Percentiles rank a stretch among this genome's conserved stretches.
phyloP scores from a whole-genome alignment of 1,140 invertebrate species.

The Chionoecetes opilio region DNA sequence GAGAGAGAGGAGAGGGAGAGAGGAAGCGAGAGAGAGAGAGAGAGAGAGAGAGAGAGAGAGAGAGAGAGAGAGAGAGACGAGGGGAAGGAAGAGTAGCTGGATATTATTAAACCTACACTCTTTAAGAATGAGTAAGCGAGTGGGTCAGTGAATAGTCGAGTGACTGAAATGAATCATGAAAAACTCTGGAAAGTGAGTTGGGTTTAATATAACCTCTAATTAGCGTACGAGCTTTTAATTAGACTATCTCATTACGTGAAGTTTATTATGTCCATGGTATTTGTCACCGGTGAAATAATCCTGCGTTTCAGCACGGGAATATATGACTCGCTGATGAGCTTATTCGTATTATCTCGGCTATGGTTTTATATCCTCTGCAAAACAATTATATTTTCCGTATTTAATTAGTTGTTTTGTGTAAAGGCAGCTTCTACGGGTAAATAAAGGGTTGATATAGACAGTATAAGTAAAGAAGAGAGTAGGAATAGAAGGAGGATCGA shows the following conservation, averaged over 20 bases:
- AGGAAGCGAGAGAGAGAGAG: background rate
- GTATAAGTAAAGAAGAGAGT: too few relatives aligned
- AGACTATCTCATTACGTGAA: too few relatives aligned
- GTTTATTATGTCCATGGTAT: too few relatives aligned
- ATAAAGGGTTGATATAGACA: too few relatives aligned
- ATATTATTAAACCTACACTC: too few relatives aligned
- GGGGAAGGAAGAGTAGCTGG: background rate
- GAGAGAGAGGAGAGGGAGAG: background rate
- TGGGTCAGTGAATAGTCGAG: background rate
- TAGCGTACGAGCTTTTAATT: too few relatives aligned
- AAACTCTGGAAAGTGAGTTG: background rate
- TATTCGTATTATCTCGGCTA: too few relatives aligned
- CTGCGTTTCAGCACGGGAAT: too few relatives aligned
- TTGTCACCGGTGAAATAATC: too few relatives aligned
- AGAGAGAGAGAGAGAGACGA: background rate
- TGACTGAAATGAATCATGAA: background rate
- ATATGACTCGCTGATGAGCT: too few relatives aligned
- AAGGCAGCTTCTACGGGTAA: background rate
- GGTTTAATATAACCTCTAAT: background rate
- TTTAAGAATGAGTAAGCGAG: too few relatives aligned
- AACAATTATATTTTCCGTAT: background rate
- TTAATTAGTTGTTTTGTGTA: background rate
- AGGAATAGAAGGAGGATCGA: too few relatives aligned
- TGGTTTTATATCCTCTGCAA: background rate
- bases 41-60: slow-evolving; percentile 23